phyloP scores from a whole-genome alignment of 2,797 vertebrate species.

The Enteromius trimaculatus region DNA sequence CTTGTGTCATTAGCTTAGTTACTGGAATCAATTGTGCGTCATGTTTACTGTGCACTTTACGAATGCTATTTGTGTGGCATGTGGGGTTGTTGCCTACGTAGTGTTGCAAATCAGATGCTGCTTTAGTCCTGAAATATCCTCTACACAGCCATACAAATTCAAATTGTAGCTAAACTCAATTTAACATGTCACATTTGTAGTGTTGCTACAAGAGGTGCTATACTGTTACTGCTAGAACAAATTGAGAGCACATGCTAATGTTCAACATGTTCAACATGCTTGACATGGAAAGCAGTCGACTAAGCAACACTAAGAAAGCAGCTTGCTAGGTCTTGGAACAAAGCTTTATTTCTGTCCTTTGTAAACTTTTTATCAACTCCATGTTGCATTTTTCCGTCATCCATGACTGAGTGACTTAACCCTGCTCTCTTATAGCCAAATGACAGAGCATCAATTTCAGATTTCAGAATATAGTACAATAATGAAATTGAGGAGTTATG shows the following conservation, averaged over 20 bases:
- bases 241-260: neutral
- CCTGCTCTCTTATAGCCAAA: constrained; percentile 53
- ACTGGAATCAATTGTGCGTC: neutral
- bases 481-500: constrained; percentile 54
- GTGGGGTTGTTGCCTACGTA: neutral
- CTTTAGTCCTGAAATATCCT: neutral
- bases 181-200: neutral
- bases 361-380: constrained; percentile 66
- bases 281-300: neutral
- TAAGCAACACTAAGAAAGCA: neutral
- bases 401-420: constrained; percentile 2
- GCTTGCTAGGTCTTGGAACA: constrained; percentile 61
- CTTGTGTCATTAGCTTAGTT: neutral
- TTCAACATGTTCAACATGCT: constrained; percentile 1
- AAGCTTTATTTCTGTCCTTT: constrained; percentile 61
- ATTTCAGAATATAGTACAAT: constrained; percentile 55
- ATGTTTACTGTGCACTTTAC: constrained; percentile 17
- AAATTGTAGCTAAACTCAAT: neutral
- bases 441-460: constrained; percentile 37
- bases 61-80: neutral
- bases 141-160: neutral
- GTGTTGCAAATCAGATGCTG: neutral
- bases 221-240: neutral
- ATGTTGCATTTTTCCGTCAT: constrained; percentile 64
- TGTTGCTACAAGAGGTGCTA: neutral